Conservation (phyloP, 2,888 invertebrate genomes). For the Cremastinae sp. region DNA sequence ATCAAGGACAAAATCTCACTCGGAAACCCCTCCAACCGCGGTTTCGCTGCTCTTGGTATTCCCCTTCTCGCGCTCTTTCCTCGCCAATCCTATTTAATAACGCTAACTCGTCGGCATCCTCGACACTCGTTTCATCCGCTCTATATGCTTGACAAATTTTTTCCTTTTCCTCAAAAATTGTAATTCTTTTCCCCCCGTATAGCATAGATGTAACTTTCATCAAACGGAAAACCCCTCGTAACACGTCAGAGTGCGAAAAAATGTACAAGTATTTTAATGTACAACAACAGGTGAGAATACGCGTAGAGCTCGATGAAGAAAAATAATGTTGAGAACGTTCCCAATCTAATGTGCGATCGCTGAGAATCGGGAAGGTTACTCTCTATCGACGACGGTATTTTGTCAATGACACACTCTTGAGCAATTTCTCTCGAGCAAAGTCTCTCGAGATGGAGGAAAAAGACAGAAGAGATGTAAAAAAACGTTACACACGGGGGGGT, state of each 20-base stretch:
- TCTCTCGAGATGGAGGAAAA: conserved; percentile 14
- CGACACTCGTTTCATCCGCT: too few species aligned
- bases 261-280: too few species aligned
- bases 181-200: too few species aligned
- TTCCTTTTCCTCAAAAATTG: too few species aligned
- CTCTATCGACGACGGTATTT: too few species aligned
- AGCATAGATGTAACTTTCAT: too few species aligned
- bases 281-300: too few species aligned
- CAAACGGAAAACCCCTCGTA: too few species aligned
- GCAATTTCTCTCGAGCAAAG: conserved; percentile 25
- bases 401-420: conserved; percentile 53
- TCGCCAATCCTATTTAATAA: conserved; percentile 19
- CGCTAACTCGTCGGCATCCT: conserved; percentile 4
- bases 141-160: too few species aligned
- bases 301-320: not conserved
- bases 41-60: conserved; percentile 39
- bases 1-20: conserved; percentile 74
- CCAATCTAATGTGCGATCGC: conserved; percentile 14
- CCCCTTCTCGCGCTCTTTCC: conserved; percentile 23
- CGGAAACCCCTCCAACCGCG: conserved; percentile 58
- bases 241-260: too few species aligned
- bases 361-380: conserved; percentile 49
- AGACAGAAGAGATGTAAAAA: conserved; percentile 15
- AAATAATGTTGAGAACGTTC: conserved; percentile 16
- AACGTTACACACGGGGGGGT: too few species aligned